Evolutionary conservation across 2,888 invertebrate species (phyloP), one percentile per base, ranked within the genome.

Genomic region (Amphipyra berbera): DNA sequence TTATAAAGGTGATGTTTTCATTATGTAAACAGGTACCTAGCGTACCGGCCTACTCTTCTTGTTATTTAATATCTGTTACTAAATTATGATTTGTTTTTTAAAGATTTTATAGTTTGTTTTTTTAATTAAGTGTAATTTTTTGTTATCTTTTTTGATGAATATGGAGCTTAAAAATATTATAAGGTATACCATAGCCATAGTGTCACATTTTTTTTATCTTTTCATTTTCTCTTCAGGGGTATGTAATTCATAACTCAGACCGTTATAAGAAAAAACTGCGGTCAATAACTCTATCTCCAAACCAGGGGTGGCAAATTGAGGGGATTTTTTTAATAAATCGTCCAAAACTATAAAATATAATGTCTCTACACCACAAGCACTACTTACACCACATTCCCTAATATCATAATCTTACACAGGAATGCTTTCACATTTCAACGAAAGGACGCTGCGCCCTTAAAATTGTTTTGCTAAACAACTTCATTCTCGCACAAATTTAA

Each of bases 381-480:
- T 86, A 87, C 88, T 89, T 87, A 87, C 84, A 21, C 81, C 84
- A 84, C 84, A 84, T 85, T 87, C 86, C 84, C 79, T 92, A 91
- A 93, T 91, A 93, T 90, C 89, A 93, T 94, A 93, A 94, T 93
- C 93, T 93, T 90, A 95, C 94, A 95, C 78, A 84, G 91, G 93
- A 95, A 95, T 94, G 94, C 94, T 95, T 92, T 95, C 87, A 94
- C 91, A 90, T 92, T 89, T 86, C 86, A 80, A 84, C 86, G 82
- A 72, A 77, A 84, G 82, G 81, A 73, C 79, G 85, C 78, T 81
- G 76, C 87, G 84, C 89, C 91, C 90, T 88, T 83, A 88, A 91
- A 91, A 90, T 87, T 85, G 86, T 89, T 87, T 83, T 75, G 75
- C 72, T 73, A 82, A 82, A 76, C 71, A 76, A 57, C 49, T 38